These are phyloP conservation scores for Drosophila paranaensis DNA, from an alignment of 2,888 invertebrate species.

Conservation along the genomic window DNA sequence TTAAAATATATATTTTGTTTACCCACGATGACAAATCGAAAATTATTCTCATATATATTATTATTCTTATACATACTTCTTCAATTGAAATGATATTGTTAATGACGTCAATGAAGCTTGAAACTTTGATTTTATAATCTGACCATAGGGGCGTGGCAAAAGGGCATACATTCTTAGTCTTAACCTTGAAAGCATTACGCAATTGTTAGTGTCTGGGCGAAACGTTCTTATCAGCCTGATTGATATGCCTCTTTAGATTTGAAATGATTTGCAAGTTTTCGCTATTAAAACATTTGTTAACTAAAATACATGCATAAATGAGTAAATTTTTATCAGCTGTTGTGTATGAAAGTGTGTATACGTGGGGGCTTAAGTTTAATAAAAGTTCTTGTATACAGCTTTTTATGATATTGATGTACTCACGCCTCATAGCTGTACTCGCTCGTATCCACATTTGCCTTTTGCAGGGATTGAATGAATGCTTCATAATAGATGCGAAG, in stretches of 20 bases:
- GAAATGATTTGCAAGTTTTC: not conserved
- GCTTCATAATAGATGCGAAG: constrained; percentile 86
- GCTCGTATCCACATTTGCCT: constrained; percentile 83
- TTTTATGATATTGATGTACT: constrained; percentile 27
- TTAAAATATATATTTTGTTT: not conserved
- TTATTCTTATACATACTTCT: not conserved
- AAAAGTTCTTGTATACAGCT: not conserved
- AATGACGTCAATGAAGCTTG: not conserved
- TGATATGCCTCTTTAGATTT: not conserved
- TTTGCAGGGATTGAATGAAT: constrained; percentile 84
- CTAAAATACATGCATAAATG: not conserved
- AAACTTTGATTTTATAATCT: not conserved
- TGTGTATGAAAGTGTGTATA: not conserved
- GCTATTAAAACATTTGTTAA: not conserved
- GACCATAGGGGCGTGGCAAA: not conserved
- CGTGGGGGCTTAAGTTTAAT: not conserved
- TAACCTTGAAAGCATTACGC: not conserved
- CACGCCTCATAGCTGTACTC: constrained; percentile 84
- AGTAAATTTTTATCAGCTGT: not conserved
- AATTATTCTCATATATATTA: not conserved
- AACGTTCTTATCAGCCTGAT: not conserved
- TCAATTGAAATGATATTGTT: not conserved
- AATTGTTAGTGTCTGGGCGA: not conserved
- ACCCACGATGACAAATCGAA: not conserved
- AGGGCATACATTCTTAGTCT: not conserved